Base-by-base conservation (phyloP, 2,888 invertebrate species). In the Danaus chrysippus region DNA sequence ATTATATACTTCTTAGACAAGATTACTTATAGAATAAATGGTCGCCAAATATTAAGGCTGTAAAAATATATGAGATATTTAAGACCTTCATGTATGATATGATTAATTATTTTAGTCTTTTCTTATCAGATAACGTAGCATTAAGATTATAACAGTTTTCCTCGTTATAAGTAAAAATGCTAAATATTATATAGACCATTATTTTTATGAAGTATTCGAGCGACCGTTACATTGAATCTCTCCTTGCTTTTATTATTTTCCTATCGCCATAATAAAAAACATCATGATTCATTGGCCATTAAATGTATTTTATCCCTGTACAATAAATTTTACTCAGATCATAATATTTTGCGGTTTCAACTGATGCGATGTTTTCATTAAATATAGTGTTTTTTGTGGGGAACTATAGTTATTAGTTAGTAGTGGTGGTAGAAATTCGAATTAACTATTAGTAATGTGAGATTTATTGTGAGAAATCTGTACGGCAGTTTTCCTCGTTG, bases 231-330 rank as follows among this genome's bases (percentile, higher is more conserved):
- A 65, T 63, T 54, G 53, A 54, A 61, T 66, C 57, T 23, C 56
- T 12, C 49, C 62, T 19, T 57, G 57, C 55, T 62, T 56, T 54
- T 56, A 56, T 65, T 62, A 34, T 34, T 58, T 55, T 59, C 60
- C 62, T 55, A 59, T 58, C 44, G 54, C 46, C 34, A 62, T 63
- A 66, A 66, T 63, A 61, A 54, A 67, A 60, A 43, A 49, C 58
- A 59, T 65, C 64, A 63, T 69, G 67, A 68, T 69, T 68, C 67
- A 68, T 62, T 58, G 61, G 34, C 68, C 67, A 67, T 65, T 67
- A 63, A 67, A 67, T 63, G 61, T 64, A 54, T 59, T 62, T 57
- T 64, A 12, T 54, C 34, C 53, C 34, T 56, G 53, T n/a, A 46
- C 23, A 55, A 17, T 41, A 42, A 42, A 34, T 34, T n/a, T 42